These are phyloP conservation scores for Grallaria varia DNA, from an alignment of 2,113 vertebrate species.

Conservation along the genomic window DNA sequence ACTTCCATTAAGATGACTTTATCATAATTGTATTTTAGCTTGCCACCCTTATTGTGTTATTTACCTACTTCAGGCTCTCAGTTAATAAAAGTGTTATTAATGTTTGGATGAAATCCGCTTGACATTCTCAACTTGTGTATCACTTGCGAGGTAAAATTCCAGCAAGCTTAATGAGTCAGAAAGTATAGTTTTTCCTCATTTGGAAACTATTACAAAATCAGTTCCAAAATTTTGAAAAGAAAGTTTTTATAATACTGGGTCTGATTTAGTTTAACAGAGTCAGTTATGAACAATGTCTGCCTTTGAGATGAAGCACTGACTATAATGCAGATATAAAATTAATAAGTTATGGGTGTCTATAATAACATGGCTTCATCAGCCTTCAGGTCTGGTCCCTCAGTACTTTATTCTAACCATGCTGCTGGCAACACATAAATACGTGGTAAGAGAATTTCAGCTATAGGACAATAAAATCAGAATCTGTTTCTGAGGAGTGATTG, in stretches of 20 bases:
- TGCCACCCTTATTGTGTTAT: not conserved
- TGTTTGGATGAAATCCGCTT: not conserved
- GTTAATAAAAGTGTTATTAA: not conserved
- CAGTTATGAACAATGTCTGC: not conserved
- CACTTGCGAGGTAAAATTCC: not conserved
- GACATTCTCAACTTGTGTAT: not conserved
- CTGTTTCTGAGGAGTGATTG: not conserved
- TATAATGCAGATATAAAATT: not conserved
- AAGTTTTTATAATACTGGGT: not conserved
- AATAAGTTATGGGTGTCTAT: not conserved
- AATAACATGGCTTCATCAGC: not conserved
- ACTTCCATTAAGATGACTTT: not conserved
- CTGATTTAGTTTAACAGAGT: not conserved
- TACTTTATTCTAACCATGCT: not conserved
- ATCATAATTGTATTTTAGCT: not conserved
- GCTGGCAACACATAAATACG: not conserved
- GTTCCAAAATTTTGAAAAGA: not conserved
- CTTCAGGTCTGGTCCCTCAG: not conserved
- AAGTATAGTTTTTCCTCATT: not conserved
- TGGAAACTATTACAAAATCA: not conserved
- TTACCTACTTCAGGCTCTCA: not conserved
- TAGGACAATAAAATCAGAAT: not conserved
- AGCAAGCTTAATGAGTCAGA: not conserved
- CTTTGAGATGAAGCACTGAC: not conserved
- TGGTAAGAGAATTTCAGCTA: not conserved